Conservation (phyloP, 2,888 invertebrate species). For the Synergus japonicus region DNA sequence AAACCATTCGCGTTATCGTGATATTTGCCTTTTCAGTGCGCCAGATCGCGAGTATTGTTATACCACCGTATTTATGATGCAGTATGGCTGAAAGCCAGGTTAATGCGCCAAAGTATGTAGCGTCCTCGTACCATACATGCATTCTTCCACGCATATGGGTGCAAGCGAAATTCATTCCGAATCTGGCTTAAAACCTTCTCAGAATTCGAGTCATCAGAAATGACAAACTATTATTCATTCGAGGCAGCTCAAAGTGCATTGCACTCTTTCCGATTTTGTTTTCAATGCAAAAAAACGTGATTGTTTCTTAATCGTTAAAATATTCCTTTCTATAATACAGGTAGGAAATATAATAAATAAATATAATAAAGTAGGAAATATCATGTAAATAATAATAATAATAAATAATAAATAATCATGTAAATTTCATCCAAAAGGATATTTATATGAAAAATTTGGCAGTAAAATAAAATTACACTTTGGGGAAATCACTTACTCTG, state of each 20-base stretch:
- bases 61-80: slow-evolving; percentile 67
- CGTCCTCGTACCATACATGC: background rate
- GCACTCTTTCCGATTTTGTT: background rate
- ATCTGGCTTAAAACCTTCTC: slow-evolving; percentile 27
- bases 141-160: slow-evolving; percentile 43
- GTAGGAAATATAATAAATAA: background rate
- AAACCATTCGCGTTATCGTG: slow-evolving; percentile 45
- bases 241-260: background rate
- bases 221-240: background rate
- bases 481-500: too few species aligned
- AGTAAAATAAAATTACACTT: too few species aligned
- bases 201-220: slow-evolving; percentile 42
- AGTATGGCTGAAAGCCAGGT: slow-evolving; percentile 68
- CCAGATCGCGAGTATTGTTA: slow-evolving; percentile 59
- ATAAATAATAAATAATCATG: too few species aligned
- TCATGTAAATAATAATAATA: too few species aligned
- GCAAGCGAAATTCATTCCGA: slow-evolving; percentile 48
- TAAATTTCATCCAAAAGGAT: too few species aligned
- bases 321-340: background rate
- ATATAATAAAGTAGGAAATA: background rate
- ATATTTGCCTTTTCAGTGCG: slow-evolving; percentile 54
- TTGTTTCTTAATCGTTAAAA: background rate
- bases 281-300: background rate
- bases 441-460: too few species aligned
- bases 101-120: slow-evolving; percentile 65